phyloP scores from a whole-genome alignment of 2,113 vertebrate genomes.

The Hydrochoerus hydrochaeris region DNA sequence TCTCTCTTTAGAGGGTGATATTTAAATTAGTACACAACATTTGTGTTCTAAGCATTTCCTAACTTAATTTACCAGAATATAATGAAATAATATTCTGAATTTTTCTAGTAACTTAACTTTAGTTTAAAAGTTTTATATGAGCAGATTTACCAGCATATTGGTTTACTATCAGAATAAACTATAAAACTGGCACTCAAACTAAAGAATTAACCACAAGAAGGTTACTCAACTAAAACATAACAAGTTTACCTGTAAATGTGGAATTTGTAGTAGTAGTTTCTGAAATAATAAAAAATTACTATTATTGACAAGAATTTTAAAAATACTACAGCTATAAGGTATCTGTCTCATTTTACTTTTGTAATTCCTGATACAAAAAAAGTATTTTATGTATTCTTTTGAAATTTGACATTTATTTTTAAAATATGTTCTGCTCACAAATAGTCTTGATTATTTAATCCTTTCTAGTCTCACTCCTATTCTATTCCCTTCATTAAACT shows the following conservation, averaged over 20 bases:
- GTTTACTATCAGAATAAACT: neutral
- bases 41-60: neutral
- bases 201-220: neutral
- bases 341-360: neutral
- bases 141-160: neutral
- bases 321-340: neutral
- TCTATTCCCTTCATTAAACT: neutral
- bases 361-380: neutral
- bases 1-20: neutral
- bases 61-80: neutral
- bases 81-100: constrained; percentile 6
- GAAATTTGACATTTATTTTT: neutral
- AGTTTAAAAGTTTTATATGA: neutral
- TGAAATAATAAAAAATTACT: constrained; percentile 65
- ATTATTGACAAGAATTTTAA: constrained; percentile 54
- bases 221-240: neutral
- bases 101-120: constrained; percentile 48
- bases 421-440: neutral
- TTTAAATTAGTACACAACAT: neutral
- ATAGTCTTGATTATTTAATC: neutral
- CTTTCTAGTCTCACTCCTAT: neutral
- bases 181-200: neutral
- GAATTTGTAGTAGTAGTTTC: constrained; percentile 40
- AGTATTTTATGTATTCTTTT: neutral
- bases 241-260: constrained; percentile 70